phyloP scores from a whole-genome alignment of 2,797 vertebrate genomes.

The Vultur gryphus region DNA sequence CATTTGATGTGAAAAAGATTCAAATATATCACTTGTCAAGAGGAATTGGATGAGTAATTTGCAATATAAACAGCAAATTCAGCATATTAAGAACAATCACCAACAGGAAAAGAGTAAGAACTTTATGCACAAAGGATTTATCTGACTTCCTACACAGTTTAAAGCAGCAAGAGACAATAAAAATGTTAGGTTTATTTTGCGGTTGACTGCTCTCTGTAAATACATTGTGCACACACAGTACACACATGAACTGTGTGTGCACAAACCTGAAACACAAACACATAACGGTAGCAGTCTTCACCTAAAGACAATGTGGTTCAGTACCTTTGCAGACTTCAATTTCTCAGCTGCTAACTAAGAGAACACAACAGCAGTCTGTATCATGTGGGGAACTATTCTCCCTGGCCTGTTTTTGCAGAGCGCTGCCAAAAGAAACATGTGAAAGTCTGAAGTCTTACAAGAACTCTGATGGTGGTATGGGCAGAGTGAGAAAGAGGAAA shows the following conservation, averaged over 20 bases:
- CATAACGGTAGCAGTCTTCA: neutral
- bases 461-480: neutral
- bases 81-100: neutral
- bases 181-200: neutral
- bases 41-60: neutral
- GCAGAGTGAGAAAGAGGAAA: neutral
- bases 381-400: neutral
- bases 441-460: neutral
- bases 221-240: neutral
- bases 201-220: neutral
- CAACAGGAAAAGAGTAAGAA: neutral
- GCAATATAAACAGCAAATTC: neutral
- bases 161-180: neutral
- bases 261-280: neutral
- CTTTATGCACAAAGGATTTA: neutral
- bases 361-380: neutral
- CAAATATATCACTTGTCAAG: neutral
- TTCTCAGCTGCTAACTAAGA: neutral
- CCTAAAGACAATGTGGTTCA: neutral
- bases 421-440: neutral
- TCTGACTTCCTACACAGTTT: neutral
- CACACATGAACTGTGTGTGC: neutral
- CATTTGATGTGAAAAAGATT: neutral
- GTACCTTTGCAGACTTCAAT: neutral
- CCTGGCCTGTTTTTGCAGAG: neutral